Conservation (phyloP, 2,797 vertebrate species). For the Saxicola maurus region DNA sequence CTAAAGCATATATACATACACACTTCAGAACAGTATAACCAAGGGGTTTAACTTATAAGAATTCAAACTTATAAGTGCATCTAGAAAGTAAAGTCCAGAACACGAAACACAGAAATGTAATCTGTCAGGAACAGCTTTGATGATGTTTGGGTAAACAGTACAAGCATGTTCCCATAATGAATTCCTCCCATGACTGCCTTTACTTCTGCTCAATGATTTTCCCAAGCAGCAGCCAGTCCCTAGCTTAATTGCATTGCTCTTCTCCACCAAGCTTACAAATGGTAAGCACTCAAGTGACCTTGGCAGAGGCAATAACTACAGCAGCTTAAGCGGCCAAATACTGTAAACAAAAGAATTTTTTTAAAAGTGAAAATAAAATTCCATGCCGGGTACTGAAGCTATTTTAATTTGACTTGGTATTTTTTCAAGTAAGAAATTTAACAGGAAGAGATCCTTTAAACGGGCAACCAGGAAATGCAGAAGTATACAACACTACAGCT, state of each 20-base stretch:
- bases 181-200: not conserved
- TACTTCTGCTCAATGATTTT: not conserved
- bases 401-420: not conserved
- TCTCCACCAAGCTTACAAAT: not conserved
- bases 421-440: not conserved
- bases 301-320: not conserved
- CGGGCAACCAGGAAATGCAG: not conserved
- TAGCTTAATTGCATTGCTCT: not conserved
- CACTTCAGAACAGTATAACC: not conserved
- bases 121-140: not conserved
- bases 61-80: not conserved
- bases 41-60: not conserved
- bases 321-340: not conserved
- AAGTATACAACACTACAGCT: not conserved
- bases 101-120: not conserved
- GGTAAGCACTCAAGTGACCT: not conserved
- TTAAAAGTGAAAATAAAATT: not conserved
- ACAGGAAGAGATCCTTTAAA: not conserved
- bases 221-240: not conserved
- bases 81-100: not conserved
- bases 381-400: rapidly evolving
- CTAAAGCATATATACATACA: not conserved
- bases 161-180: not conserved
- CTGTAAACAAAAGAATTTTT: not conserved
- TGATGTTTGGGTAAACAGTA: not conserved